Conservation (phyloP, 1,140 invertebrate genomes). For the Oreohelix idahoensis region DNA sequence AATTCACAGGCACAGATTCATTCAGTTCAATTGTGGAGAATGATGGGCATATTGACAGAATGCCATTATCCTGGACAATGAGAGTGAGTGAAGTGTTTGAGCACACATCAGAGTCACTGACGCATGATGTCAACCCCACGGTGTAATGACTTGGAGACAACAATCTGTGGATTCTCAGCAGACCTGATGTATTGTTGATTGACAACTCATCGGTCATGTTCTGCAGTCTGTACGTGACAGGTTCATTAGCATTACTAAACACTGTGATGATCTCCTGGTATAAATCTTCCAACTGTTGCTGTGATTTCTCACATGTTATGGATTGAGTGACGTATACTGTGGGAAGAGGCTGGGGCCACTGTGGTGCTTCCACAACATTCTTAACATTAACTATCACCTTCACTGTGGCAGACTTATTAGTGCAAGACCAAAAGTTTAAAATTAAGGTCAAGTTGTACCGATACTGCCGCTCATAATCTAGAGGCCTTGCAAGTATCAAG, state of each 20-base stretch:
- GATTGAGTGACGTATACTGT: constrained; percentile 27
- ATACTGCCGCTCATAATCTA: constrained; percentile 50
- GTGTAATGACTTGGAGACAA: constrained; percentile 8
- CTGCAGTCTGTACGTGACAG: constrained; percentile 42
- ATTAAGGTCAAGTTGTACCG: constrained; percentile 48
- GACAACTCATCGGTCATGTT: constrained; percentile 39
- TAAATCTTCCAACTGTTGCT: constrained; percentile 12
- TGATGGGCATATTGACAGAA: no score
- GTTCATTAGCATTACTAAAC: not conserved
- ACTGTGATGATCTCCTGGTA: constrained; percentile 31
- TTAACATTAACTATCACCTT: no score
- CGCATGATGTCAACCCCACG: constrained; percentile 37
- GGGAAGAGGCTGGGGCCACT: constrained; percentile 44
- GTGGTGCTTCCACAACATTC: constrained; percentile 53
- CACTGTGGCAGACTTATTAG: no score
- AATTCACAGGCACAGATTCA: no score
- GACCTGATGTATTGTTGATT: constrained; percentile 39
- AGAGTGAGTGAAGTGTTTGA: no score
- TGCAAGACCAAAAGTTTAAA: no score
- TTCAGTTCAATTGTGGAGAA: no score
- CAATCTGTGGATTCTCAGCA: constrained; percentile 3
- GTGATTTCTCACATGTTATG: not conserved
- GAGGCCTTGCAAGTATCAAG: constrained; percentile 36
- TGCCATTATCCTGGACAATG: no score
- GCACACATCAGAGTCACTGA: no score